Evolutionary conservation across 2,797 vertebrate species (phyloP), one percentile per base, ranked within the genome.

Genomic region (Cryptoprocta ferox): DNA sequence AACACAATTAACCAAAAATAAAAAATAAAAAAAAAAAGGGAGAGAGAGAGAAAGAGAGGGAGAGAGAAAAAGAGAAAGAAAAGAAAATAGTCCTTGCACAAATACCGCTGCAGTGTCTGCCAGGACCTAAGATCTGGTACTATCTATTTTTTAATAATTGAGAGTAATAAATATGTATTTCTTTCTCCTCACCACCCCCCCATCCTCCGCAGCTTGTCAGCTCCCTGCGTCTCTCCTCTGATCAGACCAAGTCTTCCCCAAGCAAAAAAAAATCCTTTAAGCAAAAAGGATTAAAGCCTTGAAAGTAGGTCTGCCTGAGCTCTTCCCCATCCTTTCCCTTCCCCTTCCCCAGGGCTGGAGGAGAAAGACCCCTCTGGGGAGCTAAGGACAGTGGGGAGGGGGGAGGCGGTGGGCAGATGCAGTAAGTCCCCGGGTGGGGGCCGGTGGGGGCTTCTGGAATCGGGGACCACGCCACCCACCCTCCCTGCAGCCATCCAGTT

Each of bases 161-260:
- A 99, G 98, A 96, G 98, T 99, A 98, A 99, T 99, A 99, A 99
- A 99, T 99, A 99, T 99, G 98, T 99, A 99, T 99, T 99, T 98
- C 98, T 98, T 98, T 98, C 98, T 99, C 98, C 97, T 98, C 97
- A 96, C 75, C 76, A 45, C 96, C 98, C 70, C 48, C 88, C 96
- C 94, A 73, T 98, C 97, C 98, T 98, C 98, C 12, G 35, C 98
- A 98, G 98, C 99, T 99, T 99, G 99, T 99, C 99, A 99, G 99
- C 98, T 98, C 97, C 98, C 98, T 97, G 98, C 30, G 97, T 98
- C 98, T 99, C 98, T 98, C 97, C 98, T 99, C 99, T 99, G 99
- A 99, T 99, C 99, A 99, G 98, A 98, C 99, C 97, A 98, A 98
- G 98, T 98, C 98, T 98, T 99, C 97, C 98, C 98, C 78, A 97